Evolutionary conservation across 1,140 invertebrate species (phyloP).

Genomic region (Drosophila pruinosa): DNA sequence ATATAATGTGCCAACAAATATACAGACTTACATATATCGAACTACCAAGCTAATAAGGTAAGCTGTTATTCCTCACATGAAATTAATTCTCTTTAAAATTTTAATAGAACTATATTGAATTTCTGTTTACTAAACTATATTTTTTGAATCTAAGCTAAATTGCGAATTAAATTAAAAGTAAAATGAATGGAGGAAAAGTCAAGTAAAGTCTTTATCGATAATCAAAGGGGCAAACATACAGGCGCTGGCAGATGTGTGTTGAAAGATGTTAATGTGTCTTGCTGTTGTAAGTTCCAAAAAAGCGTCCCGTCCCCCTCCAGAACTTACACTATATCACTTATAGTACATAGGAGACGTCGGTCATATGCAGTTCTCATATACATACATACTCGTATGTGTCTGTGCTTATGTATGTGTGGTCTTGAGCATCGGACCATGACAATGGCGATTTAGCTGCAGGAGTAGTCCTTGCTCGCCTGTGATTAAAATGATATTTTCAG

Average conservation of each 20-base stretch:
- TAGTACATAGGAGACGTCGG: neutral
- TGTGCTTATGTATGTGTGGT: neutral
- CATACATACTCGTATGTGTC: neutral
- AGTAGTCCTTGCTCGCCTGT: conserved; percentile 35
- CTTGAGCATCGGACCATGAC: conserved; percentile 20
- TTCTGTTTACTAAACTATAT: too few species aligned
- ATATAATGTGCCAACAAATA: too few species aligned
- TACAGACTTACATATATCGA: too few species aligned
- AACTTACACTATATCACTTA: conserved; percentile 14
- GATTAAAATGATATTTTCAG: conserved; percentile 80
- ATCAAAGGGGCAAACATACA: neutral
- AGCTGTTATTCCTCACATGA: too few species aligned
- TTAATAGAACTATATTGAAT: too few species aligned
- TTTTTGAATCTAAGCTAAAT: too few species aligned
- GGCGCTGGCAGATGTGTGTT: too few species aligned
- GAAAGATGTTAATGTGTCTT: neutral
- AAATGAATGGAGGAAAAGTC: neutral
- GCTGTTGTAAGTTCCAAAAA: too few species aligned
- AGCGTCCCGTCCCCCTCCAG: too few species aligned
- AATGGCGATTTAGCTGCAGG: conserved; percentile 2
- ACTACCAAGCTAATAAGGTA: too few species aligned
- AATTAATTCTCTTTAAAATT: too few species aligned
- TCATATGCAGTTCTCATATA: conserved; percentile 15
- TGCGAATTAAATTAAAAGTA: too few species aligned
- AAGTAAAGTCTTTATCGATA: neutral